Evolutionary conservation across 30 jellyfish, hydroid and myxozoan species (phyloP).

Genomic region (Mastigias papua): DNA sequence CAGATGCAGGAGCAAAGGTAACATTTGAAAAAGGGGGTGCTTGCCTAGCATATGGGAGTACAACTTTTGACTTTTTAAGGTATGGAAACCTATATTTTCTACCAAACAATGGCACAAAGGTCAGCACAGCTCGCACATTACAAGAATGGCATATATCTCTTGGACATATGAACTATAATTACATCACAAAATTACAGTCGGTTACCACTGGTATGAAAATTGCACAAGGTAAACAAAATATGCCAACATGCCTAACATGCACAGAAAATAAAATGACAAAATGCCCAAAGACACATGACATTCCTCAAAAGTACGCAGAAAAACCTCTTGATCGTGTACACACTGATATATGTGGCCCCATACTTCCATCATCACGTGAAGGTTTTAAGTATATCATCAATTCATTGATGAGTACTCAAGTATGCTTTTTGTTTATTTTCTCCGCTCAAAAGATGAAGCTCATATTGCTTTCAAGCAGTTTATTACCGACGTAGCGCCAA

Average conservation of each 20-base stretch:
- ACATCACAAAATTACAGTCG: constrained; percentile 25
- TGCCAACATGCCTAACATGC: constrained; percentile 52
- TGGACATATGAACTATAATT: constrained; percentile 60
- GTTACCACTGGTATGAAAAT: constrained; percentile 63
- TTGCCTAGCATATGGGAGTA: constrained; percentile 4
- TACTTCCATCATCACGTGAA: constrained; percentile 51
- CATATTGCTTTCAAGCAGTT: not conserved
- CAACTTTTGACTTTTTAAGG: constrained; percentile 29
- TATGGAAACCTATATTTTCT: constrained; percentile 40
- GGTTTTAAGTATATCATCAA: constrained; percentile 60
- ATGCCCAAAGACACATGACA: constrained; percentile 32
- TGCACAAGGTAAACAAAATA: constrained; percentile 11
- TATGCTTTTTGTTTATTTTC: constrained; percentile 31
- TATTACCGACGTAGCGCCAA: not conserved
- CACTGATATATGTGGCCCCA: constrained; percentile 61
- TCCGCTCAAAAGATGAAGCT: constrained; percentile 9
- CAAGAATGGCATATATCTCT: constrained; percentile 60
- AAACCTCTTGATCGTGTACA: constrained; percentile 52
- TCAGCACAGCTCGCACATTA: constrained; percentile 26
- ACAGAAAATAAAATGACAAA: constrained; percentile 60
- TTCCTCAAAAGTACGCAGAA: constrained; percentile 29
- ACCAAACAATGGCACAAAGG: constrained; percentile 35
- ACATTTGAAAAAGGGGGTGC: constrained; percentile 25
- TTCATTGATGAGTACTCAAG: constrained; percentile 53
- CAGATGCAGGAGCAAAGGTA: constrained; percentile 48